These are phyloP conservation scores for Pollenia labialis DNA, from an alignment of 2,888 invertebrate genomes.

Conservation along the genomic window DNA sequence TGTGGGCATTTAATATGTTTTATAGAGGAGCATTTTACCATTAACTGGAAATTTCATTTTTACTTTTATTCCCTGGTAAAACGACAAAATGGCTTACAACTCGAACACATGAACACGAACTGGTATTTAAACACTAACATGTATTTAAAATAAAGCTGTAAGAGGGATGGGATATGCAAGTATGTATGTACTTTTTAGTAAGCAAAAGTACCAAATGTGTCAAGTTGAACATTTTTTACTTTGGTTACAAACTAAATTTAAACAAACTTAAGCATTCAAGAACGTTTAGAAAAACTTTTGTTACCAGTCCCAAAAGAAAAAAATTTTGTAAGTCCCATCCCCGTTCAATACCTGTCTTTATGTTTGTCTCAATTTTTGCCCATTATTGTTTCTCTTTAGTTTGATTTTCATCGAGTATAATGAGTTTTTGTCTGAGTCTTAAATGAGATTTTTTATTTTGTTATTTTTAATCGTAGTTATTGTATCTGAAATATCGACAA, in stretches of 20 bases:
- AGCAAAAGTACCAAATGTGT: background rate
- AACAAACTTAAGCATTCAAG: background rate
- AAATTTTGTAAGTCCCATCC: background rate
- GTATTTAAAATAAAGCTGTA: background rate
- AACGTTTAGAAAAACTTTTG: background rate
- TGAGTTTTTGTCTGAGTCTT: slow-evolving; percentile 78
- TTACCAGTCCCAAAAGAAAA: slow-evolving; percentile 5
- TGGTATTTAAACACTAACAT: background rate
- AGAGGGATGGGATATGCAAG: background rate
- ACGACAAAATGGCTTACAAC: slow-evolving; percentile 64
- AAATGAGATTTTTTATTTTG: slow-evolving; percentile 68
- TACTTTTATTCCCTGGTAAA: slow-evolving; percentile 63
- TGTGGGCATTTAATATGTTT: slow-evolving; percentile 70
- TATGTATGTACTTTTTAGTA: background rate
- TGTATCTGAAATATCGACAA: slow-evolving; percentile 59
- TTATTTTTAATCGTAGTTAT: slow-evolving; percentile 60
- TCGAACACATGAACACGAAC: slow-evolving; percentile 1
- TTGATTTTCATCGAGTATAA: slow-evolving; percentile 75
- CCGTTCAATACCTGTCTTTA: background rate
- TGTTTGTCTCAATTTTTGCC: slow-evolving; percentile 16
- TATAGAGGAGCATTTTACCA: slow-evolving; percentile 69
- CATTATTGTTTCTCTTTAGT: slow-evolving; percentile 48
- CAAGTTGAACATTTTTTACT: background rate
- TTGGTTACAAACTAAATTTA: too few species aligned
- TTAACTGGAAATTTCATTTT: slow-evolving; percentile 70